Conservation (phyloP, 1,140 invertebrate genomes). For the Araneus ventricosus region DNA sequence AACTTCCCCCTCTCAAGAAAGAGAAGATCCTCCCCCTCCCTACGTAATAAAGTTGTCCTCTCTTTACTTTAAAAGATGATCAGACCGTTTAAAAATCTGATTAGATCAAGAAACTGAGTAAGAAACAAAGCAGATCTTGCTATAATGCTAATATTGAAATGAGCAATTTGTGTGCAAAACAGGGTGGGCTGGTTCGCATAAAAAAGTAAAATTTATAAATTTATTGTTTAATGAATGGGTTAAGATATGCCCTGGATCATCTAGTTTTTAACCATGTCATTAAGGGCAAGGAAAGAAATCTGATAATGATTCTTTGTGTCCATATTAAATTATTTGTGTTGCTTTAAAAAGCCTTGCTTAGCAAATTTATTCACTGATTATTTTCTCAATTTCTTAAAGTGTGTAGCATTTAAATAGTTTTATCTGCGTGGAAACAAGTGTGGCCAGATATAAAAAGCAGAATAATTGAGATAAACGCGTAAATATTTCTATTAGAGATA, state of each 20-base stretch:
- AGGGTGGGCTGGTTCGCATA: neutral
- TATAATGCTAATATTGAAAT: slow-evolving; percentile 59
- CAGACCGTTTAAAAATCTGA: slow-evolving; percentile 28
- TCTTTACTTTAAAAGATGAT: slow-evolving; percentile 29
- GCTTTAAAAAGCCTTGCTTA: neutral
- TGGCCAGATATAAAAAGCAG: no score
- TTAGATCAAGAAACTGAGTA: neutral
- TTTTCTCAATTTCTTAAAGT: no score
- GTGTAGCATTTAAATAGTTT: no score
- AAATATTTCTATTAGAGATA: no score
- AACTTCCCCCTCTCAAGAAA: neutral
- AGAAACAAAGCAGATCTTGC: neutral
- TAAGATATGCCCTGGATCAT: neutral
- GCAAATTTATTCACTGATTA: no score
- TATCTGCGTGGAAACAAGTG: no score
- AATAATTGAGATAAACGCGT: no score
- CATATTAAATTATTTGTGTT: neutral
- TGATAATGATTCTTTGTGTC: neutral
- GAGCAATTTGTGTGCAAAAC: slow-evolving; percentile 60
- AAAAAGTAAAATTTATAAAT: neutral
- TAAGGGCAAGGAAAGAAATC: neutral
- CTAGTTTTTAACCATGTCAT: neutral
- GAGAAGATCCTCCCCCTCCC: neutral
- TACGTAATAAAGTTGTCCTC: neutral
- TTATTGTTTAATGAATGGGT: neutral